Evolutionary conservation across 1,140 invertebrate species (phyloP).

Genomic region (Pseudobourletiella spinata): DNA sequence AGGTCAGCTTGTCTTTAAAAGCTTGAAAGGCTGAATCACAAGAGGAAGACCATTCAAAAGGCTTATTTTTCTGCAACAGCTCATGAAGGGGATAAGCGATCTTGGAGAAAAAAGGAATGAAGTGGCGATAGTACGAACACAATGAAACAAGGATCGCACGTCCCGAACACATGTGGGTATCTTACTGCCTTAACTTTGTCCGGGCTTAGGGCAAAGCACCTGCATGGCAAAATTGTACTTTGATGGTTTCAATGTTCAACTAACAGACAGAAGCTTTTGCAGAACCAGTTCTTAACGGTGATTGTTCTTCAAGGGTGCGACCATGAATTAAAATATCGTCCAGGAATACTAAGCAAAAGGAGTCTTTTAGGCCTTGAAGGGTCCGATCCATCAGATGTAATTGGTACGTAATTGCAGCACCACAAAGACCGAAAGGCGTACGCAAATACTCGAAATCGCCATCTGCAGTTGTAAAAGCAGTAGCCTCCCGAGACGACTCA

Average conservation of each 20-base stretch:
- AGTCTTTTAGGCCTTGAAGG: background rate
- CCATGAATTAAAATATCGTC: too few species aligned
- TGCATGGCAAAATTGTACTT: conserved; percentile 40
- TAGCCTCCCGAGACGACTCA: too few species aligned
- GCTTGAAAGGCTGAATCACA: conserved; percentile 1
- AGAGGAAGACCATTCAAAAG: background rate
- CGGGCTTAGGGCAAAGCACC: conserved; percentile 40
- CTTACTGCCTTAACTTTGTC: conserved; percentile 3
- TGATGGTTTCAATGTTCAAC: conserved; percentile 38
- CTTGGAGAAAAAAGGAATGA: conserved; percentile 3
- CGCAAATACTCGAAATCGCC: conserved; percentile 36
- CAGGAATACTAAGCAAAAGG: too few species aligned
- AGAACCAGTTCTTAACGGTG: conserved; percentile 39
- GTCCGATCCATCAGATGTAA: conserved; percentile 18
- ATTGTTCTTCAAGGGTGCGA: conserved; percentile 40
- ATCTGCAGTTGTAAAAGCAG: conserved; percentile 33
- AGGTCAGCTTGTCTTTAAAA: background rate
- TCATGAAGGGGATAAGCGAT: background rate
- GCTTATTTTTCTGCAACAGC: background rate
- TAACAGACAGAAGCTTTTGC: conserved; percentile 7
- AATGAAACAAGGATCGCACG: background rate
- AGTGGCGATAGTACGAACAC: conserved; percentile 5
- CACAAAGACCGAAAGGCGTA: too few species aligned
- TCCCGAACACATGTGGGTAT: background rate
- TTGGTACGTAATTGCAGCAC: too few species aligned